Percentiles rank a stretch among this genome's conserved stretches.
Conservation (phyloP, 1,140 invertebrate genomes). For the Sinella curviseta region DNA sequence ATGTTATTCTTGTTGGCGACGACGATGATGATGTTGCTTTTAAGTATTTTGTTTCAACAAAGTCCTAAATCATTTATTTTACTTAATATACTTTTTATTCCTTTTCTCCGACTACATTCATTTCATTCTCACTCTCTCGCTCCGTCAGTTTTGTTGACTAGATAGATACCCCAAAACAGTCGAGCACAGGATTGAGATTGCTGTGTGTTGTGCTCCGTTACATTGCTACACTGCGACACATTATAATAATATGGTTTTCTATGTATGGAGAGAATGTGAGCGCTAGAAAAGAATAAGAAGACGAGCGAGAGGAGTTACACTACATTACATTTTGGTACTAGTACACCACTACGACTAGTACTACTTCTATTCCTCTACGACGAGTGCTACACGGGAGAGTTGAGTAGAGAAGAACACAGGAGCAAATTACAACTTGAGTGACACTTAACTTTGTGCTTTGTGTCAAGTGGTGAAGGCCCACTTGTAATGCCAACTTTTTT, state of each 20-base stretch:
- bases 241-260: background rate
- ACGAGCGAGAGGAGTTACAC: background rate
- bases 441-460: slow-evolving; percentile 29
- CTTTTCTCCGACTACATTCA: background rate
- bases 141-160: background rate
- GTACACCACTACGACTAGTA: background rate
- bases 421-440: slow-evolving; percentile 37
- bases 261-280: background rate
- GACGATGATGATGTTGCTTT: too few species aligned
- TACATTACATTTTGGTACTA: background rate
- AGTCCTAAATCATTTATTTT: background rate
- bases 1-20: too few species aligned
- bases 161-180: too few species aligned
- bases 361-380: background rate
- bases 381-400: background rate
- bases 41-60: background rate
- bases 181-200: too few species aligned
- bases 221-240: background rate
- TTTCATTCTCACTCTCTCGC: background rate
- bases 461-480: slow-evolving; percentile 22
- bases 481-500: slow-evolving; percentile 16
- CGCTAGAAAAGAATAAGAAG: too few species aligned
- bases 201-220: too few species aligned
- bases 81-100: background rate
- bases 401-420: slow-evolving; percentile 9